Percentiles rank a stretch among this genome's conserved stretches.
These are phyloP conservation scores for Leptonema lineaticorne DNA, from an alignment of 1,140 invertebrate species.

Conservation along the genomic window DNA sequence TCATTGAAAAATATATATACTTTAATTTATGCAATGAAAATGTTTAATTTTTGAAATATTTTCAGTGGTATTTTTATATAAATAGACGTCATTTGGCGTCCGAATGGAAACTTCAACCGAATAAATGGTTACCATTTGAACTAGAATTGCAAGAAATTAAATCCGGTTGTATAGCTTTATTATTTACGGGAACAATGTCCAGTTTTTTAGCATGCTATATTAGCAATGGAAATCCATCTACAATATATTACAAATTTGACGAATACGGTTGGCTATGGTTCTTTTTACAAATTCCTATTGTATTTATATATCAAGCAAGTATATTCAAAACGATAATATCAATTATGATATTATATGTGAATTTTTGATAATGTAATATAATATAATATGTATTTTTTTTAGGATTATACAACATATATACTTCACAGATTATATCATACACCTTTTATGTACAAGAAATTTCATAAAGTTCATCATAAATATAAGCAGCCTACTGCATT, in stretches of 20 bases:
- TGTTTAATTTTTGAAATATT: too few species aligned
- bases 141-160: slow-evolving; percentile 70
- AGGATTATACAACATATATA: slow-evolving; percentile 71
- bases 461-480: slow-evolving; percentile 74
- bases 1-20: neutral
- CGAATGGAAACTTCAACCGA: slow-evolving; percentile 75
- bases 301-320: slow-evolving; percentile 66
- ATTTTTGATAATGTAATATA: too few species aligned
- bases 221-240: slow-evolving; percentile 64
- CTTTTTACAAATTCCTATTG: slow-evolving; percentile 62
- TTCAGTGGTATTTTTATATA: slow-evolving; percentile 72
- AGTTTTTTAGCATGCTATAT: slow-evolving; percentile 65
- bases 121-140: slow-evolving; percentile 65
- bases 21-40: too few species aligned
- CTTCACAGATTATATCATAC: slow-evolving; percentile 68
- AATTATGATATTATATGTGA: too few species aligned
- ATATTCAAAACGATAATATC: too few species aligned
- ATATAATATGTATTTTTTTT: too few species aligned
- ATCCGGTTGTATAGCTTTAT: slow-evolving; percentile 60
- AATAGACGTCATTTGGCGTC: slow-evolving; percentile 58
- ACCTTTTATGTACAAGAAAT: slow-evolving; percentile 68
- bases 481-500: slow-evolving; percentile 76
- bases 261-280: slow-evolving; percentile 68
- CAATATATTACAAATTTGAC: slow-evolving; percentile 63
- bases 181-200: slow-evolving; percentile 58